Evolutionary conservation across 2,888 invertebrate species (phyloP).

Genomic region (Thymelicus sylvestris): DNA sequence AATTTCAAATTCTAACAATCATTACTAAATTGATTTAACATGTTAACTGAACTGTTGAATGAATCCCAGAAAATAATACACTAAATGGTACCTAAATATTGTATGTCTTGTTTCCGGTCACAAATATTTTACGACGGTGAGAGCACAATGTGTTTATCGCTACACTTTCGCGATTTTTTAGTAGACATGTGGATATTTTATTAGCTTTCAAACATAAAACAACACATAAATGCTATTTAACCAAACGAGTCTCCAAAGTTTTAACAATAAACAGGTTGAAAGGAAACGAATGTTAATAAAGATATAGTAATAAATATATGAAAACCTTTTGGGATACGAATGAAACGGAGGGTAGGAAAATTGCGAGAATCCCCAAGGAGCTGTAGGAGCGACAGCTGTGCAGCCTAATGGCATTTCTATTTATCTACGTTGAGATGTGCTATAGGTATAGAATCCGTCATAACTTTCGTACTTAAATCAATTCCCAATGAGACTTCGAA

Average conservation of each 20-base stretch:
- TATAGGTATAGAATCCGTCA: constrained; percentile 52
- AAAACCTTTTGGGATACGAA: constrained; percentile 81
- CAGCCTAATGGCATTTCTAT: constrained; percentile 78
- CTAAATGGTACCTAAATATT: constrained; percentile 6
- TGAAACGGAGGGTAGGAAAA: constrained; percentile 83
- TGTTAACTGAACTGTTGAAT: too few species aligned
- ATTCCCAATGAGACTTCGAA: constrained; percentile 33
- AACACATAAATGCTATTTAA: constrained; percentile 67
- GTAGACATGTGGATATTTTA: constrained; percentile 69
- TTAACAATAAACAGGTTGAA: constrained; percentile 70
- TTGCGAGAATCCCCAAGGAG: constrained; percentile 78
- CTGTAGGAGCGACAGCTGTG: constrained; percentile 75
- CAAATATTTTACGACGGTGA: constrained; percentile 23
- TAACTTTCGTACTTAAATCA: constrained; percentile 45
- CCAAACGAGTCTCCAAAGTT: constrained; percentile 62
- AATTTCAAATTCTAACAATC: too few species aligned
- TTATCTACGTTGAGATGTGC: constrained; percentile 74
- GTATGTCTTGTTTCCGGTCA: constrained; percentile 25
- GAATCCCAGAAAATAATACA: too few species aligned
- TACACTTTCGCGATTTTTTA: constrained; percentile 56
- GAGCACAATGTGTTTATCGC: constrained; percentile 25
- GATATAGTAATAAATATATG: constrained; percentile 83
- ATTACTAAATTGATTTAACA: too few species aligned
- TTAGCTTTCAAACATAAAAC: constrained; percentile 64
- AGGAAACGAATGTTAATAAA: constrained; percentile 77